These are phyloP conservation scores for Hartigia nigra DNA, from an alignment of 2,888 invertebrate species.

Conservation along the genomic window DNA sequence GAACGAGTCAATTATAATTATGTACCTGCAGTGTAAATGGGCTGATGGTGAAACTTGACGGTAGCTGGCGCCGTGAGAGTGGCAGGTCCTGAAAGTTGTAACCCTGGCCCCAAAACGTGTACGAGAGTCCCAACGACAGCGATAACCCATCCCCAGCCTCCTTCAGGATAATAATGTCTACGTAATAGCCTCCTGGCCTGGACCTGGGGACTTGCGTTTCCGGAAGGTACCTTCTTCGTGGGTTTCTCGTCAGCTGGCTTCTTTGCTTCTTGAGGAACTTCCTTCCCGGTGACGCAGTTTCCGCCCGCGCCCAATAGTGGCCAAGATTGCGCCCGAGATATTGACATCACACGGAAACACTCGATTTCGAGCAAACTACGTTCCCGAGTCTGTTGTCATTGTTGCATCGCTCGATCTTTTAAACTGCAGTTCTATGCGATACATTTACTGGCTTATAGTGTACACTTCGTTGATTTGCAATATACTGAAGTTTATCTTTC, in stretches of 20 bases:
- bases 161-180: slow-evolving; percentile 86
- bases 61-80: slow-evolving; percentile 48
- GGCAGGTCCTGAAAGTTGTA: slow-evolving; percentile 73
- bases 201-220: slow-evolving; percentile 64
- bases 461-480: background rate
- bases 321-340: slow-evolving; percentile 69
- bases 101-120: slow-evolving; percentile 79
- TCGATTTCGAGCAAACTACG: background rate
- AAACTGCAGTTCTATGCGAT: background rate
- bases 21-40: slow-evolving; percentile 53
- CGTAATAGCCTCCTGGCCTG: slow-evolving; percentile 75
- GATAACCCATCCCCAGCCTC: slow-evolving; percentile 88
- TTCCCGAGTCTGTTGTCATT: background rate
- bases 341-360: slow-evolving; percentile 52
- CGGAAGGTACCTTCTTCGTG: slow-evolving; percentile 13
- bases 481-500: background rate
- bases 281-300: slow-evolving; percentile 46
- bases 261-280: slow-evolving; percentile 23
- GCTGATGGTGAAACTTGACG: slow-evolving; percentile 52
- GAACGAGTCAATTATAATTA: background rate
- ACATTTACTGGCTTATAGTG: background rate
- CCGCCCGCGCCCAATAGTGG: slow-evolving; percentile 59
- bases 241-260: slow-evolving; percentile 18
- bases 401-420: background rate
- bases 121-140: slow-evolving; percentile 73